Conservation (phyloP, 2,888 invertebrate genomes). For the Gymnocheta viridis region DNA sequence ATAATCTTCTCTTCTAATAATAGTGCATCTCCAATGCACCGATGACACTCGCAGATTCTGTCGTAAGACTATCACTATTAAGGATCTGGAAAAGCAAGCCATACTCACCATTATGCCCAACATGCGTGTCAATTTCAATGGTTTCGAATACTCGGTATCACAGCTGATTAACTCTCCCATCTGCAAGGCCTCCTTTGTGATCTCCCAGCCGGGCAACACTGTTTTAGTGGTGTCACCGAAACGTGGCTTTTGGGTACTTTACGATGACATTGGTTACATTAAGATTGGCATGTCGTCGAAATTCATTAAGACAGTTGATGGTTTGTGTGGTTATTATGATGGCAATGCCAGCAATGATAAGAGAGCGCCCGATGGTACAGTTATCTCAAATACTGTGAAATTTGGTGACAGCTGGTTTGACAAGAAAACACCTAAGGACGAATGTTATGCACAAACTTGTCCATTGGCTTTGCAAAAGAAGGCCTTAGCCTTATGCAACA, state of each 20-base stretch:
- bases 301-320: constrained; percentile 86
- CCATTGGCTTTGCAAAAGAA: constrained; percentile 85
- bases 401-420: constrained; percentile 91
- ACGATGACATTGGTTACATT: constrained; percentile 86
- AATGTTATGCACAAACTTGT: constrained; percentile 86
- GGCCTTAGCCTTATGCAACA: constrained; percentile 87
- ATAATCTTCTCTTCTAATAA: neutral
- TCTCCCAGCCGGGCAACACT: constrained; percentile 87
- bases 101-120: constrained; percentile 83
- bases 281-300: constrained; percentile 88
- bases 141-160: constrained; percentile 83
- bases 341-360: constrained; percentile 87
- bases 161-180: constrained; percentile 80
- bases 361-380: constrained; percentile 86
- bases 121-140: constrained; percentile 87
- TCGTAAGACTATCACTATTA: constrained; percentile 85
- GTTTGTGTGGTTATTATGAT: constrained; percentile 91
- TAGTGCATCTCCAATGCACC: constrained; percentile 83
- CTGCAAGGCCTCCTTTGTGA: constrained; percentile 84
- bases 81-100: constrained; percentile 84
- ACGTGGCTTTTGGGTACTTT: constrained; percentile 89
- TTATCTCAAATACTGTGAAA: constrained; percentile 85
- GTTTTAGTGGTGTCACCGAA: constrained; percentile 87
- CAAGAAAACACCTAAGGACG: constrained; percentile 77
- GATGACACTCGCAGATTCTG: constrained; percentile 83